Conservation (phyloP, 2,888 invertebrate species). For the Platerodrilus igneus region DNA sequence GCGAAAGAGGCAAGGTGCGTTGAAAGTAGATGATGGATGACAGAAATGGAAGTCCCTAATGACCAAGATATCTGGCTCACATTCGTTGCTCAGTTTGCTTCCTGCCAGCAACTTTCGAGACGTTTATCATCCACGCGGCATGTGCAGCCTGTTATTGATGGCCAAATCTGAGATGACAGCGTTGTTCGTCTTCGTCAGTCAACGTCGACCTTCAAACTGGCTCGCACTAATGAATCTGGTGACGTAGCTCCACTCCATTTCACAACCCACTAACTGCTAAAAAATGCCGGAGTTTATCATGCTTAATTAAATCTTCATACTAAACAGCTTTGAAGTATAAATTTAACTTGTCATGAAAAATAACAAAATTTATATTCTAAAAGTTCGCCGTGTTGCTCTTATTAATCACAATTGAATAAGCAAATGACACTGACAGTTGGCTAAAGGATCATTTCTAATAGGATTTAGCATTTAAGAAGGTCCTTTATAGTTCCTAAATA, state of each 20-base stretch:
- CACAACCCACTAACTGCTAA: too few species aligned
- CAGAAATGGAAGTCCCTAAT: conserved; percentile 43
- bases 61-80: conserved; percentile 43
- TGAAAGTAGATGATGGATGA: conserved; percentile 41
- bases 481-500: too few species aligned
- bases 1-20: conserved; percentile 30
- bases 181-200: conserved; percentile 47
- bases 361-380: too few species aligned
- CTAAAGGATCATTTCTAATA: too few species aligned
- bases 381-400: too few species aligned
- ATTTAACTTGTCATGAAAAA: too few species aligned
- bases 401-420: too few species aligned
- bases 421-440: too few species aligned
- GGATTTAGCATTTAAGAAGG: too few species aligned
- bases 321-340: too few species aligned
- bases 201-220: conserved; percentile 35
- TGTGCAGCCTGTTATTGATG: conserved; percentile 45
- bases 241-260: conserved; percentile 33
- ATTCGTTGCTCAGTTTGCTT: conserved; percentile 39
- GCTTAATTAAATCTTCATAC: too few species aligned
- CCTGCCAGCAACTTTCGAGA: conserved; percentile 40
- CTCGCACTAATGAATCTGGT: conserved; percentile 41
- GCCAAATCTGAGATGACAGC: conserved; percentile 47
- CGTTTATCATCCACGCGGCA: conserved; percentile 43
- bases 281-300: too few species aligned